Evolutionary conservation across 2,113 vertebrate genomes (phyloP).

Genomic region (Neolamprologus fasciatus): DNA sequence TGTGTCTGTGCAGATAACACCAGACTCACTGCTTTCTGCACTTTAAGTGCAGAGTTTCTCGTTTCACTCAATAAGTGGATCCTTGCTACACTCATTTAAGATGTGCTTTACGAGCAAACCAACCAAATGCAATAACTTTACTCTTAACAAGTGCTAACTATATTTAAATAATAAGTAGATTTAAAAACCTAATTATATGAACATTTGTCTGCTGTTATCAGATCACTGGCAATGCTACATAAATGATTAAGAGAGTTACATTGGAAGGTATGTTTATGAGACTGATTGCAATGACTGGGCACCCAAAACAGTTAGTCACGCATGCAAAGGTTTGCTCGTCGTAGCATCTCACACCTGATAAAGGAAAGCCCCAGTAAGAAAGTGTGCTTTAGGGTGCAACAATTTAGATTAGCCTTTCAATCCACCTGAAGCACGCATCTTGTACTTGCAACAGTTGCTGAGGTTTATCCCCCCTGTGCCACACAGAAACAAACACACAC

Average conservation of each 20-base stretch:
- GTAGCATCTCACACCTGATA: not conserved
- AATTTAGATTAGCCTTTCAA: not conserved
- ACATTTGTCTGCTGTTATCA: not conserved
- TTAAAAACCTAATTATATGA: not conserved
- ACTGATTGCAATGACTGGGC: not conserved
- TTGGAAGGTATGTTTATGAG: not conserved
- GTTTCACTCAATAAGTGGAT: not conserved
- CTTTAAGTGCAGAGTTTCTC: not conserved
- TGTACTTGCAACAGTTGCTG: constrained; percentile 18
- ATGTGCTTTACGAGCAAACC: not conserved
- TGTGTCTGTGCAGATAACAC: not conserved
- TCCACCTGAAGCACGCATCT: not conserved
- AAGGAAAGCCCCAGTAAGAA: not conserved
- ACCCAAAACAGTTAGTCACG: not conserved
- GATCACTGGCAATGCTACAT: not conserved
- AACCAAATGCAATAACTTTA: not conserved
- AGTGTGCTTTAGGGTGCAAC: not conserved
- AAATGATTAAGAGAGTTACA: not conserved
- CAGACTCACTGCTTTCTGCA: not conserved
- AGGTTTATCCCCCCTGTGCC: not conserved
- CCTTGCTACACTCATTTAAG: not conserved
- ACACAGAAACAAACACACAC: not conserved
- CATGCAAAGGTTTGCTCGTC: not conserved
- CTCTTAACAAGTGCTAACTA: not conserved
- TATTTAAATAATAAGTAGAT: not conserved